Evolutionary conservation across 2,888 invertebrate genomes (phyloP), one percentile per base, ranked within the genome.

Genomic region (Heliconius charithonia): DNA sequence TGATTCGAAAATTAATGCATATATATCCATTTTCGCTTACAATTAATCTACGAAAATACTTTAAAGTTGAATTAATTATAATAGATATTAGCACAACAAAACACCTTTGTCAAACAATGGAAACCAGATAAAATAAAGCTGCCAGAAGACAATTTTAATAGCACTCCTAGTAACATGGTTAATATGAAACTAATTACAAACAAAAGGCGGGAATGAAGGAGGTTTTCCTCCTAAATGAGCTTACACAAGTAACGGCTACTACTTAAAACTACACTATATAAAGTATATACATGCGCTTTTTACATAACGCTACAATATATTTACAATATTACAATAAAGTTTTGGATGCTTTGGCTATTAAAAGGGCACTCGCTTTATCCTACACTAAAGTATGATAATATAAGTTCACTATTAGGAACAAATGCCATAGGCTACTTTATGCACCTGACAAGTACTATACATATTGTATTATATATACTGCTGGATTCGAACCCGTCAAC

Each of bases 341-440:
- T 93, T 91, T 92, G 90, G 88, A 92, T 93, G 93, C 94, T 94
- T 94, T 94, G 94, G 94, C 94, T 94, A 93, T 89, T 85, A 87
- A 89, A 87, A 90, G 94, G 93, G 93, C 87, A 87, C 86, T 88
- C 87, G 87, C 88, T 85, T 82, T 84, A 72, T 80, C 76, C 82
- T 83, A 82, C 79, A 75, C 83, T 83, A 85, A 6, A 51, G 45
- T 51, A 51, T 59, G 62, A 75, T 78, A 79, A 79, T 84, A 85
- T 85, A 84, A 88, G 88, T 89, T 87, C 87, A 82, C 85, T 87
- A 83, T 84, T 89, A 89, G 89, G 90, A 90, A 90, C 89, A 85
- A 85, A 84, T 80, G 83, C 83, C 84, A 82, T 85, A 67, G 77
- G 77, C 77, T 81, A 79, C 80, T 79, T 70, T 37, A 79, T 77